phyloP scores from a whole-genome alignment of 2,113 vertebrate genomes.

The Ammodramus savannarum region DNA sequence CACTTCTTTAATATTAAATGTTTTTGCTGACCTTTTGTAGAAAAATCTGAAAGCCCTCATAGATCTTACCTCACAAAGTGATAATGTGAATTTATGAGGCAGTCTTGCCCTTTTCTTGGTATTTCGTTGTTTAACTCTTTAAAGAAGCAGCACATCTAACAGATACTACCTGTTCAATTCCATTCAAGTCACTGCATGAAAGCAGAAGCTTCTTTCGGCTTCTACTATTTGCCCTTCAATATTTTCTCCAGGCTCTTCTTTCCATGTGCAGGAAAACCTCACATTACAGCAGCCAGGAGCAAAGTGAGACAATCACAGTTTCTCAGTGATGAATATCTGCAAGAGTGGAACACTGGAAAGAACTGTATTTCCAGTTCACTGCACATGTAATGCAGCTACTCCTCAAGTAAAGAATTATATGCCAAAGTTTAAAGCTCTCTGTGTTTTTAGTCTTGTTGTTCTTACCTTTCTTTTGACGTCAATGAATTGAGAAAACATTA shows the following conservation, averaged over 20 bases:
- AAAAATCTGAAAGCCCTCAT: neutral
- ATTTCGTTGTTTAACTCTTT: neutral
- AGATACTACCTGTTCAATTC: neutral
- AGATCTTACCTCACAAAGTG: neutral
- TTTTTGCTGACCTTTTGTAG: neutral
- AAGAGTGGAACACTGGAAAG: neutral
- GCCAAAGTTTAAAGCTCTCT: neutral
- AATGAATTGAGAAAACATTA: slow-evolving; percentile 96
- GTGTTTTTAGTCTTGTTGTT: neutral
- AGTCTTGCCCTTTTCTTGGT: neutral
- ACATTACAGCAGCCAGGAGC: neutral
- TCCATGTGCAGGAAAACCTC: neutral
- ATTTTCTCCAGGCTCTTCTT: neutral
- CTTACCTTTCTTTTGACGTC: slow-evolving; percentile 99
- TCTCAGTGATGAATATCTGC: neutral
- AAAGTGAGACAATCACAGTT: neutral
- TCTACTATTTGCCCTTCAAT: neutral
- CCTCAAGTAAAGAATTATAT: neutral
- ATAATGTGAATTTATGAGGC: neutral
- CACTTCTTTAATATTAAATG: neutral
- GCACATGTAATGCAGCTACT: neutral
- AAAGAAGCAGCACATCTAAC: neutral
- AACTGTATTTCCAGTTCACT: neutral
- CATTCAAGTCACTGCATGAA: neutral
- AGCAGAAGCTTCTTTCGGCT: neutral